Base-by-base conservation (phyloP, 1,140 invertebrate genomes). In the Drosophila nannoptera region DNA sequence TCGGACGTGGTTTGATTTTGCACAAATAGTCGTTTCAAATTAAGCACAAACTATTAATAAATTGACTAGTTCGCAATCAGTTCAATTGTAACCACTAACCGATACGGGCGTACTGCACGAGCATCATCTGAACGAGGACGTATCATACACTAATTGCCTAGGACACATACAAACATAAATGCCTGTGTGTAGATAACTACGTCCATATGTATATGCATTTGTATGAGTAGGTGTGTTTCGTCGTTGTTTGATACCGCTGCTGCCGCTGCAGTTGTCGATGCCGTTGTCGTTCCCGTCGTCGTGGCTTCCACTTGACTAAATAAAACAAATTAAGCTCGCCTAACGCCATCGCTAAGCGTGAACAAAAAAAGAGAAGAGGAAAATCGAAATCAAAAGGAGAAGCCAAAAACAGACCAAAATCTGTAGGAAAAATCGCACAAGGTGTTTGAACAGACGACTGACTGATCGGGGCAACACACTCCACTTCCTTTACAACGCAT, bases 311-410 rank as follows among this genome's bases (percentile, higher is more conserved):
- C 59, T 69, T 73, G 73, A 69, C 70, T 73, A 73, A 75, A 75
- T 75, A 75, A 75, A 73, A 75, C 60, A 75, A 73, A 75, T 75
- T 72, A 73, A 68, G 69, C 65, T 75, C 56, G 59, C 63, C 54
- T 54, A 60, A 64, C 58, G 61, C 64, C 54, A 59, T 53, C 56
- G 65, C 58, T 14, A 54, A 52, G 49, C 46, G 42, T 67, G 71
- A 45, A 71, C 54, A 70, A 33, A 71, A 38, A 55, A 52, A 69
- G n/a, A 31, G 45, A 74, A 38, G 16, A 54, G 45, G 42, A 77
- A 61, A 68, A 48, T 35, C 16, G 58, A 35, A 62, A 56, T 4
- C 11, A 46, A 63, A 58, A 64, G 45, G 22, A 54, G 16, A 67
- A 55, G 35, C 22, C 42, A 54, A 12, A 8, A 62, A 38, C 29